phyloP scores from a whole-genome alignment of 2,797 vertebrate genomes.

The Amniataba percoides region DNA sequence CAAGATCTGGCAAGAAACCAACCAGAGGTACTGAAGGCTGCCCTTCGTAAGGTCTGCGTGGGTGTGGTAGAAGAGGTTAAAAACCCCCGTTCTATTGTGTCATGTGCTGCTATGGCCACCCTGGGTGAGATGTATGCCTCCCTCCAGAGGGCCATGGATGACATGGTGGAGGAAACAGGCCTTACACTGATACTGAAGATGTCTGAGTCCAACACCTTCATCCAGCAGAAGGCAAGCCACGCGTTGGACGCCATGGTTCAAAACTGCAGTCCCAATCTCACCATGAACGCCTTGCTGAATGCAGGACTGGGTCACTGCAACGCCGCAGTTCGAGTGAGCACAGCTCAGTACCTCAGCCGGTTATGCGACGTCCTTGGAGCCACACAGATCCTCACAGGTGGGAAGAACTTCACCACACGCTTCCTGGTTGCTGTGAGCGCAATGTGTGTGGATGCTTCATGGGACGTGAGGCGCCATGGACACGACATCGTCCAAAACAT shows the following conservation, averaged over 20 bases:
- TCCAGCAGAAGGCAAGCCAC: background rate
- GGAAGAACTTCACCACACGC: slow-evolving; percentile 9
- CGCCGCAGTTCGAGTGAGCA: background rate
- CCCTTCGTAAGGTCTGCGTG: background rate
- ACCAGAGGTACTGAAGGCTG: background rate
- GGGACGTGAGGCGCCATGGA: slow-evolving; percentile 17
- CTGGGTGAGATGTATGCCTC: slow-evolving; percentile 12
- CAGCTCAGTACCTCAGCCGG: slow-evolving; percentile 19
- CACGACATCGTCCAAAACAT: slow-evolving; percentile 25
- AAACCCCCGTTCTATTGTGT: background rate
- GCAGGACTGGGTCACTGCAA: slow-evolving; percentile 8
- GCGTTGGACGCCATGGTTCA: background rate
- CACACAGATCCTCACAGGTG: background rate
- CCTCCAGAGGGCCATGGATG: slow-evolving; percentile 6
- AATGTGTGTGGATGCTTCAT: slow-evolving; percentile 18
- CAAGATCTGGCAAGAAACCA: slow-evolving; percentile 14
- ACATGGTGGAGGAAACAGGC: slow-evolving; percentile 13
- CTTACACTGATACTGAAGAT: background rate
- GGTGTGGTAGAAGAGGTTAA: slow-evolving; percentile 9
- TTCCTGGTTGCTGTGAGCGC: slow-evolving; percentile 17
- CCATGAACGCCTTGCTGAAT: slow-evolving; percentile 5
- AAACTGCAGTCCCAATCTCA: background rate
- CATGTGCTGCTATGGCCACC: background rate
- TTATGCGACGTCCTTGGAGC: slow-evolving; percentile 18
- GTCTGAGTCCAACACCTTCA: background rate